A percentile compares a stretch with the other conserved stretches of the same genome.
Conservation (phyloP, 1,140 invertebrate genomes). For the Plodia interpunctella region DNA sequence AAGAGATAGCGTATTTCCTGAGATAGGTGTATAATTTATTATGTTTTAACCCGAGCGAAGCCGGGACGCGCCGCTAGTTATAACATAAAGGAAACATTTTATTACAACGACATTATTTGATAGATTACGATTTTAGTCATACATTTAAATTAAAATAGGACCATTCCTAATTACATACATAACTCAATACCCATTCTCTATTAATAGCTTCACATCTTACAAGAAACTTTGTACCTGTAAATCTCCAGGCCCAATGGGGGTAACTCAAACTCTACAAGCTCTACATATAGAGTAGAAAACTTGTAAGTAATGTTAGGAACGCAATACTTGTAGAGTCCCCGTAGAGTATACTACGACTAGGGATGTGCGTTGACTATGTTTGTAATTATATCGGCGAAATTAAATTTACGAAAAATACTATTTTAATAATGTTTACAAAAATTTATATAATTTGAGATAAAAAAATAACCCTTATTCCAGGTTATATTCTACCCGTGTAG, state of each 20-base stretch:
- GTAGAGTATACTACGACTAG: slow-evolving; percentile 11
- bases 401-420: background rate
- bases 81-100: too few relatives aligned
- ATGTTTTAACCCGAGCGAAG: too few relatives aligned
- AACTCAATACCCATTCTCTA: background rate
- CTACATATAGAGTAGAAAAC: slow-evolving; percentile 25
- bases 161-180: background rate
- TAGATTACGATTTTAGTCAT: too few relatives aligned
- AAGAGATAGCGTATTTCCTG: too few relatives aligned
- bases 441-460: too few relatives aligned
- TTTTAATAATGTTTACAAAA: too few relatives aligned
- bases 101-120: too few relatives aligned
- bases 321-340: slow-evolving; percentile 39
- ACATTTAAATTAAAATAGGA: too few relatives aligned
- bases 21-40: too few relatives aligned
- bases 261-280: slow-evolving; percentile 11
- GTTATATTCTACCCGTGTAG: too few relatives aligned
- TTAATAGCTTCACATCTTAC: background rate
- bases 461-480: too few relatives aligned
- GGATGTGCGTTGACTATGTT: background rate
- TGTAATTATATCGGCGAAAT: background rate
- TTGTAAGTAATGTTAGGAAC: slow-evolving; percentile 44
- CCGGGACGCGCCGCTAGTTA: too few relatives aligned
- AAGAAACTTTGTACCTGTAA: slow-evolving; percentile 6
- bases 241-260: slow-evolving; percentile 5